Percentiles rank a stretch among this genome's conserved stretches.
Evolutionary conservation across 2,888 invertebrate species (phyloP).

Genomic region (Phyto melanocephala): DNA sequence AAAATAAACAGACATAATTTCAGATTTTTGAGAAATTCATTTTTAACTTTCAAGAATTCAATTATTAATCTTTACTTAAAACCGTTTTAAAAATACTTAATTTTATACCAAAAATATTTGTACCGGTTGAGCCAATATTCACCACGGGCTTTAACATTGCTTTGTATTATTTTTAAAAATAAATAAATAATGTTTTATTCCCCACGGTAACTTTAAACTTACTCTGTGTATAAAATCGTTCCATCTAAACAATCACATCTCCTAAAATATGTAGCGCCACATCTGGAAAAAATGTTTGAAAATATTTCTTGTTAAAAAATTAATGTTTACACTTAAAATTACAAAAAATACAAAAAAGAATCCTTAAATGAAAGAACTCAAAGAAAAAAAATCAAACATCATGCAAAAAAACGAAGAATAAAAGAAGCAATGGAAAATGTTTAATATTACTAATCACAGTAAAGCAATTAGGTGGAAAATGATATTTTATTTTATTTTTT

Average conservation of each 20-base stretch:
- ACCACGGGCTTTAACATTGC: too few relatives aligned
- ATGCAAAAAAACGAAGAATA: conserved; percentile 61
- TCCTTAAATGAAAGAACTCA: conserved; percentile 54
- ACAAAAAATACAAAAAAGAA: conserved; percentile 64
- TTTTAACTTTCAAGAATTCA: too few relatives aligned
- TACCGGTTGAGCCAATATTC: too few relatives aligned
- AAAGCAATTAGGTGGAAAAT: conserved; percentile 79
- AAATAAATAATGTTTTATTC: too few relatives aligned
- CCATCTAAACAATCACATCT: not conserved
- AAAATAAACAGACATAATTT: too few relatives aligned
- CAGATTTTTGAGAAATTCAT: too few relatives aligned
- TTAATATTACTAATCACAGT: conserved; percentile 79
- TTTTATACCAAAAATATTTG: too few relatives aligned
- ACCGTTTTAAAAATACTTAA: too few relatives aligned
- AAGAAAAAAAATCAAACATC: conserved; percentile 69
- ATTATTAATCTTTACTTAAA: too few relatives aligned
- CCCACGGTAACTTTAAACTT: too few relatives aligned
- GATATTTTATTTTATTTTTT: conserved; percentile 72
- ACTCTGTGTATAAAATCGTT: too few relatives aligned
- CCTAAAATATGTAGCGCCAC: conserved; percentile 18
- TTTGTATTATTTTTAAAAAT: too few relatives aligned
- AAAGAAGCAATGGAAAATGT: conserved; percentile 71
- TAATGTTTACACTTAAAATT: conserved; percentile 59
- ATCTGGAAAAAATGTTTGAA: conserved; percentile 48
- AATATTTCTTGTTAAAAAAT: conserved; percentile 60